phyloP scores from a whole-genome alignment of 2,113 vertebrate genomes.

The Tapirus terrestris region DNA sequence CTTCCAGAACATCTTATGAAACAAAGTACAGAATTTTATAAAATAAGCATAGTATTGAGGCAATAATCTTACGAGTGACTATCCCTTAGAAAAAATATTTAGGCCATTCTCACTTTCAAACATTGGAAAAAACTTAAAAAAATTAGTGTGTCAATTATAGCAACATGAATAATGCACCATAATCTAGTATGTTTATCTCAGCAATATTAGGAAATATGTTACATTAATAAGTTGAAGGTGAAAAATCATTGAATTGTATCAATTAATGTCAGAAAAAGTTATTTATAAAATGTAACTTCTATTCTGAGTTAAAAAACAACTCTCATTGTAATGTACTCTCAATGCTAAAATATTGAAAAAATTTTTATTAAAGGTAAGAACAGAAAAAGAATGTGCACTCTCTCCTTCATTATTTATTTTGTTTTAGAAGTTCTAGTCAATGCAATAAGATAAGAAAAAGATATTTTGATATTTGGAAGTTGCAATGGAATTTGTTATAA shows the following conservation, averaged over 20 bases:
- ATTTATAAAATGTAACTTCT: neutral
- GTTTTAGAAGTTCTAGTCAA: neutral
- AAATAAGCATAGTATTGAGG: neutral
- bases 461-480: conserved; percentile 2
- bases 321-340: neutral
- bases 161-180: neutral
- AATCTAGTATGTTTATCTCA: neutral
- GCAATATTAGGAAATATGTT: neutral
- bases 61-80: neutral
- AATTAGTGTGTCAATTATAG: neutral
- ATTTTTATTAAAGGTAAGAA: neutral
- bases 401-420: neutral
- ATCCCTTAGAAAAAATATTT: neutral
- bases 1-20: conserved; percentile 1
- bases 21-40: neutral
- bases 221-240: neutral
- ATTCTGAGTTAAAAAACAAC: neutral
- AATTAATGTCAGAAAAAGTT: neutral
- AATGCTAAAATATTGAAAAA: neutral
- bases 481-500: neutral
- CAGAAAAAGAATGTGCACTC: neutral
- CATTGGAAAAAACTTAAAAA: neutral
- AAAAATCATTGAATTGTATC: neutral
- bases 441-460: neutral
- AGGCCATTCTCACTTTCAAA: neutral